These are phyloP conservation scores for Crematogaster levior DNA, from an alignment of 2,888 invertebrate genomes.

Conservation along the genomic window DNA sequence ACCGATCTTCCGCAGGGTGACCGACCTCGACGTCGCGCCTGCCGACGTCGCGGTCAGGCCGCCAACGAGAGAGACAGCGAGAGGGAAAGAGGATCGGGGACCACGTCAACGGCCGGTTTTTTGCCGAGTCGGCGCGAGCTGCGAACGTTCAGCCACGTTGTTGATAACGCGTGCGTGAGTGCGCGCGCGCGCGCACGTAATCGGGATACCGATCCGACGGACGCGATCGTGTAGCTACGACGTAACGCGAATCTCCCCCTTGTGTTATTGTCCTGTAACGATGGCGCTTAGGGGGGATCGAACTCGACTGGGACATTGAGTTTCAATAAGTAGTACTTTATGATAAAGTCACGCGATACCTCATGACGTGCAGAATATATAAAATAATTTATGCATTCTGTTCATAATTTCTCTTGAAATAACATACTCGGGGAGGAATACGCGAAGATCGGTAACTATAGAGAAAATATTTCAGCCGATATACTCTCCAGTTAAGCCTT, in stretches of 20 bases:
- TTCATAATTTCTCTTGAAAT: not conserved
- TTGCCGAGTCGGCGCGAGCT: conserved; percentile 49
- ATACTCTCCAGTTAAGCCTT: no score
- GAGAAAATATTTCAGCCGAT: not conserved
- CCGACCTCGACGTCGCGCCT: conserved; percentile 77
- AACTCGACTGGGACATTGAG: not conserved
- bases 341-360: not conserved
- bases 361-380: not conserved
- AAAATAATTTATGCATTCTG: not conserved
- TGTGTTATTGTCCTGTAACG: conserved; percentile 17
- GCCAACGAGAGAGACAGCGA: conserved; percentile 55
- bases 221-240: conserved; percentile 27
- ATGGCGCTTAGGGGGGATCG: not conserved
- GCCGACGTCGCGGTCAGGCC: conserved; percentile 59
- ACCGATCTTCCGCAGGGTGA: conserved; percentile 76
- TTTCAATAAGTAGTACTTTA: not conserved
- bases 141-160: conserved; percentile 44
- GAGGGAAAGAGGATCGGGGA: conserved; percentile 45
- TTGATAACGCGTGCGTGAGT: conserved; percentile 34
- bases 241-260: conserved; percentile 25
- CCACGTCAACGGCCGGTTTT: conserved; percentile 51
- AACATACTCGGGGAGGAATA: not conserved
- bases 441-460: not conserved
- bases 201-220: conserved; percentile 44
- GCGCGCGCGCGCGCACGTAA: conserved; percentile 18